phyloP scores from a whole-genome alignment of 2,888 invertebrate species.

The Tetramorium bicarinatum region DNA sequence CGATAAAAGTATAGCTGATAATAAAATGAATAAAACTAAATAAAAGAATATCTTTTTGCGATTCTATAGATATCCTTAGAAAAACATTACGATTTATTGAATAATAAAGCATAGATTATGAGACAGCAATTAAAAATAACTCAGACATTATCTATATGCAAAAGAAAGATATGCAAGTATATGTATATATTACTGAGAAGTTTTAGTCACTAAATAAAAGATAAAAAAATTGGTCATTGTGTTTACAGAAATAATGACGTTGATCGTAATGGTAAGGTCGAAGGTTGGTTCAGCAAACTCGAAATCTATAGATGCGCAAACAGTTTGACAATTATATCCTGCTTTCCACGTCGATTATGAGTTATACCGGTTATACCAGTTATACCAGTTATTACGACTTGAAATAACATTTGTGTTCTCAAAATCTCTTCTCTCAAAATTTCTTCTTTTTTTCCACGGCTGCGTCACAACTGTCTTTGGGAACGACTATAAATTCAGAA shows the following conservation, averaged over 20 bases:
- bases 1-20: neutral
- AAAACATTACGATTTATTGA: neutral
- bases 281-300: neutral
- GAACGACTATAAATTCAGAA: neutral
- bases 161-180: neutral
- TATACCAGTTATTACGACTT: conserved; percentile 36
- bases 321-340: conserved; percentile 5
- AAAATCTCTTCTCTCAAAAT: conserved; percentile 12
- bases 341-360: conserved; percentile 12
- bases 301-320: conserved; percentile 23
- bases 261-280: neutral
- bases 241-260: neutral
- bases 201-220: neutral
- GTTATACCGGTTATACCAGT: conserved; percentile 26
- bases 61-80: neutral
- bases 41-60: neutral
- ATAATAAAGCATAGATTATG: neutral
- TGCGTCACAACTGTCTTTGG: neutral
- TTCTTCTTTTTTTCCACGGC: neutral
- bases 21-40: neutral
- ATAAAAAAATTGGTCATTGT: neutral
- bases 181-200: neutral
- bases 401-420: conserved; percentile 12
- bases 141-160: neutral
- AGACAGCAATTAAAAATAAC: neutral